Evolutionary conservation across 2,888 invertebrate genomes (phyloP), one percentile per base, ranked within the genome.

Genomic region (Nephrocerus scutellatus): DNA sequence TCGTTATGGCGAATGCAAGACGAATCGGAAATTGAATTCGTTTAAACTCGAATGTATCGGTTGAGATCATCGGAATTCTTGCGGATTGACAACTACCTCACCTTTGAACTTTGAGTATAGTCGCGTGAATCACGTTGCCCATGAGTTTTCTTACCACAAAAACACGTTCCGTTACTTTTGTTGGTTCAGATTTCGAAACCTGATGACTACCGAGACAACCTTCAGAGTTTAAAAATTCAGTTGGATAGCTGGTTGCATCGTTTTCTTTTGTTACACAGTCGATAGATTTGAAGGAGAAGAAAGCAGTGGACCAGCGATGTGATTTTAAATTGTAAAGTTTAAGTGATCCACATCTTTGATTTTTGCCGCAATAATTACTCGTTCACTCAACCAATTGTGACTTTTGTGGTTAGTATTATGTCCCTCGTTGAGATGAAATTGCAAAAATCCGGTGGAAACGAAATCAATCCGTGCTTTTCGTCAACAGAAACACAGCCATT

Each of bases 21-120:
- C 30, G 30, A 30, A 49, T 48, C 57, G 57, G 15, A 53, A 56
- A 53, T 62, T 56, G 29, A 57, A 48, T 45, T 60, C 60, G 45
- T 58, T 59, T 25, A 57, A 57, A 38, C 33, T 55, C 44, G 28
- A 63, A 51, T 35, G 54, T 34, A 46, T 61, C 55, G 7, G 45
- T 57, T 35, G 54, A 53, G 7, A 31, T 37, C 6, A 30, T 30
- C n/a, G 22, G 30, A 21, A 36, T 61, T 16, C 55, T 46, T n/a
- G n/a, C 44, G 59, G 56, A 32, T 62, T 49, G 3, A 55, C 43
- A 12, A 58, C 53, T 30, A 36, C 24, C 39, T 52, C 45, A n/a
- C 41, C 38, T 44, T 46, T 45, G 28, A 12, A 39, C 32, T 39
- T 26, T 44, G 4, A 44, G 19, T 24, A 55, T 51, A 4, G 43